A percentile compares a stretch with the other conserved stretches of the same genome.
Conservation (phyloP, 2,797 vertebrate genomes). For the Bovichtus variegatus region DNA sequence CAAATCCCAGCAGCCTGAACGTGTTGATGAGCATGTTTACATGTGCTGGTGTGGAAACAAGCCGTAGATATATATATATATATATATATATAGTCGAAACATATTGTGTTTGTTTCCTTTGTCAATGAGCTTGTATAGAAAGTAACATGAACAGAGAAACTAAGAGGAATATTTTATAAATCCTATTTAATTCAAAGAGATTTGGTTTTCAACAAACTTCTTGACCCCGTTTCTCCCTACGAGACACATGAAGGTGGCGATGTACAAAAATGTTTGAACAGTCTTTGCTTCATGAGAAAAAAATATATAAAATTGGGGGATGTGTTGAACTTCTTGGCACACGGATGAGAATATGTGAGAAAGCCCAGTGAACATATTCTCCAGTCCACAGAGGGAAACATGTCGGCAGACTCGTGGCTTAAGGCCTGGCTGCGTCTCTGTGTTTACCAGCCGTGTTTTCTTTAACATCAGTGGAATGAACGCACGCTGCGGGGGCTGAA, state of each 20-base stretch:
- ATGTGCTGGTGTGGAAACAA: slow-evolving; percentile 11
- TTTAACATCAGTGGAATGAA: slow-evolving; percentile 46
- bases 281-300: slow-evolving; percentile 29
- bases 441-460: slow-evolving; percentile 68
- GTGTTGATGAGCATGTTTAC: slow-evolving; percentile 48
- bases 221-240: slow-evolving; percentile 13
- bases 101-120: slow-evolving; percentile 10
- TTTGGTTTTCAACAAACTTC: slow-evolving; percentile 36
- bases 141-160: not conserved
- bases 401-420: slow-evolving; percentile 11
- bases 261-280: slow-evolving; percentile 42
- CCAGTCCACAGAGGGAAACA: slow-evolving; percentile 27
- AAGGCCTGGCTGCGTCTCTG: slow-evolving; percentile 29
- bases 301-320: slow-evolving; percentile 1
- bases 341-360: slow-evolving; percentile 47
- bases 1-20: slow-evolving; percentile 33
- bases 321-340: slow-evolving; percentile 49
- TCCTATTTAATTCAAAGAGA: slow-evolving; percentile 11
- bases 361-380: slow-evolving; percentile 47
- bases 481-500: not conserved
- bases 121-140: not conserved
- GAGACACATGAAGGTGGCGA: slow-evolving; percentile 28
- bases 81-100: not conserved
- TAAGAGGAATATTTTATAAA: not conserved
- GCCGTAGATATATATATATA: no score